phyloP scores from a whole-genome alignment of 2,113 vertebrate species.

The Pipa parva region DNA sequence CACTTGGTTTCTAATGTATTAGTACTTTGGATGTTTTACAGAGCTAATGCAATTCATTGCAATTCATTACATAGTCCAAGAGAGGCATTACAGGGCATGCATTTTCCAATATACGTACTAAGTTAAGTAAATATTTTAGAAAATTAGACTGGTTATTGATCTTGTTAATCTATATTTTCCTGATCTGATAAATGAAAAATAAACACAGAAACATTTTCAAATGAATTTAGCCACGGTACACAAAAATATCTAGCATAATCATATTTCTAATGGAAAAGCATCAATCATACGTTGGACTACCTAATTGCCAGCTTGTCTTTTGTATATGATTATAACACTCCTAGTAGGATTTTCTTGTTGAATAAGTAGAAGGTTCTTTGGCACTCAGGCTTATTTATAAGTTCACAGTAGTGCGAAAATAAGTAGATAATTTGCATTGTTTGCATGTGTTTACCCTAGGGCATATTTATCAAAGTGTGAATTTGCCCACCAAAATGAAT shows the following conservation, averaged over 20 bases:
- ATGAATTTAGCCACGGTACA: constrained; percentile 19
- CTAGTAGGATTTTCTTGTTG: too few species aligned
- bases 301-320: constrained; percentile 25
- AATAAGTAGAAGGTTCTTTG: too few species aligned
- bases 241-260: constrained; percentile 30
- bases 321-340: constrained; percentile 16
- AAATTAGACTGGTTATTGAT: constrained; percentile 34
- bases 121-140: constrained; percentile 25
- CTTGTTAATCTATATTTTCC: constrained; percentile 33
- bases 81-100: constrained; percentile 27
- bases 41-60: constrained; percentile 39
- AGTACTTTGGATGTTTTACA: constrained; percentile 27
- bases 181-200: constrained; percentile 37
- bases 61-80: constrained; percentile 29
- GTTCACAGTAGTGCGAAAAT: too few species aligned
- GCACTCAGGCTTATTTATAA: too few species aligned
- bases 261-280: constrained; percentile 32
- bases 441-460: too few species aligned
- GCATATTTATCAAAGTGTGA: too few species aligned
- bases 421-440: too few species aligned
- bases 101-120: constrained; percentile 33
- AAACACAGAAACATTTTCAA: constrained; percentile 29
- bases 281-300: constrained; percentile 3
- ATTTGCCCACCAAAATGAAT: too few species aligned
- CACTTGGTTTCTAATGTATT: constrained; percentile 22